Base-by-base conservation (phyloP, 1,140 invertebrate genomes). In the Gryllus bimaculatus region DNA sequence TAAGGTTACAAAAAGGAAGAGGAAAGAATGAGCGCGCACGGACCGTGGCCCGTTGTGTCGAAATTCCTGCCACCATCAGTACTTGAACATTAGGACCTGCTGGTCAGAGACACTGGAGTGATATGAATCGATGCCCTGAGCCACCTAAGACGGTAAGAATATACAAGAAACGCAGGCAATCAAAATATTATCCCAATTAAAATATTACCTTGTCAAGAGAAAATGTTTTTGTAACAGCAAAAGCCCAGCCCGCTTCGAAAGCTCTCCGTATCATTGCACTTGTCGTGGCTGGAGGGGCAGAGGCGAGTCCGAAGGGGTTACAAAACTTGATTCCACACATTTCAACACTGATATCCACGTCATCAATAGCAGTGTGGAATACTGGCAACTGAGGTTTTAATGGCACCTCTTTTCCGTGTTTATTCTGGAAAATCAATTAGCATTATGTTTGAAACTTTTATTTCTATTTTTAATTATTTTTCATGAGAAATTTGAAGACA, bases 241-340 rank as follows among this genome's bases (percentile, higher is more conserved):
- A 99, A 7, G 91, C 95, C 98, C 98, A 99, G 1, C 98, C 98
- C 82, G 95, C 93, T 86, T 98, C 92, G 84, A 99, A 99, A 21
- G 94, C 93, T 81, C 97, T 87, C 10, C 97, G 86, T 66, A 99
- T 98, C 98, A 99, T 99, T 0, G 97, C 91, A 21, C 93, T 92
- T 76, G 93, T 93, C 18, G 98, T 99, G 4, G 96, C 95, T 0
- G 98, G 98, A 18, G 98, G 96, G 0, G 98, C 98, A 66, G 96
- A 98, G 15, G 98, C 98, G 73, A 99, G 85, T 0, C 98, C 98
- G 85, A 98, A 99, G 0, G 98, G 98, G 88, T 99, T 99, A 84
- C 94, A 92, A 85, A 99, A 99, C 83, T 92, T 93, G 4, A 99
- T 85, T 0, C 97, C 96, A 85, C 97, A 98, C 80, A 99, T 89